A percentile compares a stretch with the other conserved stretches of the same genome.
Conservation (phyloP, 2,797 vertebrate genomes). For the Darevskia mixta region DNA sequence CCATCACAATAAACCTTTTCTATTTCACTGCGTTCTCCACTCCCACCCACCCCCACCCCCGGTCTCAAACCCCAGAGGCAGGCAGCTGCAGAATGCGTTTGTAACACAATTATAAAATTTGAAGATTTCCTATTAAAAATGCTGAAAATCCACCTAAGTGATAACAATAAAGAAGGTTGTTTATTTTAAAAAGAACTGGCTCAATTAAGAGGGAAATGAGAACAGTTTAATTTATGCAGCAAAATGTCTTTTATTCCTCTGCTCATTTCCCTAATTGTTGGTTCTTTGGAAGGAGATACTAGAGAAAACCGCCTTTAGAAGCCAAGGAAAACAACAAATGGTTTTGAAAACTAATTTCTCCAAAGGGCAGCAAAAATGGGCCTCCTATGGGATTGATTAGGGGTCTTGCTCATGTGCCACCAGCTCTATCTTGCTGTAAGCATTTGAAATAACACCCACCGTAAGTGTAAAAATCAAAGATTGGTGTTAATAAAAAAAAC, state of each 20-base stretch:
- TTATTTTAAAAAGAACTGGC: constrained; percentile 42
- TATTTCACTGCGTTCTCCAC: background rate
- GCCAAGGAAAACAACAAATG: background rate
- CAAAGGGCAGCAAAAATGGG: background rate
- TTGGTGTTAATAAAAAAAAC: background rate
- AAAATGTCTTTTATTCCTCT: constrained; percentile 22
- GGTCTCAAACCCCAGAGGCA: background rate
- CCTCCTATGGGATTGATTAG: background rate
- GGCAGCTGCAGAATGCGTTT: constrained; percentile 13
- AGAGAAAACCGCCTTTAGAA: background rate
- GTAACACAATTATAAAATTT: constrained; percentile 20
- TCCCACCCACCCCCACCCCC: too few species aligned
- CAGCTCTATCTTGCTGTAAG: background rate
- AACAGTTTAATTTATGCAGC: background rate
- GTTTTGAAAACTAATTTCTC: background rate
- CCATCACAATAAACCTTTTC: background rate
- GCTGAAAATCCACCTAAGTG: constrained; percentile 38
- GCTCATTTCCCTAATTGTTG: rapidly evolving
- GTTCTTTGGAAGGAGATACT: constrained; percentile 15
- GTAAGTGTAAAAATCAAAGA: background rate
- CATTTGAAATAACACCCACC: background rate
- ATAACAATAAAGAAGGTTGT: constrained; percentile 25
- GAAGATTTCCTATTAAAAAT: constrained; percentile 32
- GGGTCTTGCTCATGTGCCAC: background rate
- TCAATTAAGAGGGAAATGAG: constrained; percentile 34